Evolutionary conservation across 2,888 invertebrate species (phyloP), one percentile per base, ranked within the genome.

Genomic region (Caenorhabditis sp.): DNA sequence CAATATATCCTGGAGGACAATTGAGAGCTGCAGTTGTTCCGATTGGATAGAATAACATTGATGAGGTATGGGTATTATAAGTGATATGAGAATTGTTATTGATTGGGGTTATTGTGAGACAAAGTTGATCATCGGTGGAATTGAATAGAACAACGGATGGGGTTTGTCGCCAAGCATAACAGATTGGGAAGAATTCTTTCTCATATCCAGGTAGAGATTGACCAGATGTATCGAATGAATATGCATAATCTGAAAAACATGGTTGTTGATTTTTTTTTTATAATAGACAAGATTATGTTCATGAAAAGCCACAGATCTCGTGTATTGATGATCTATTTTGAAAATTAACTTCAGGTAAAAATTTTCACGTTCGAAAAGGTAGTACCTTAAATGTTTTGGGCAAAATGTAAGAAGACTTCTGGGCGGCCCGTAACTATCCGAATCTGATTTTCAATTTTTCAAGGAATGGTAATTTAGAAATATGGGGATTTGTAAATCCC

Each of bases 1-100:
- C 21, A 3, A 61, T 63, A 1, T 27, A 78, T 50, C 81, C 82
- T 17, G 57, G 57, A 43, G 69, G 61, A 67, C 84, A 84, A 12
- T 70, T 56, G 0, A 84, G 63, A 0, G 64, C 69, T 0, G 78
- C 83, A 4, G 80, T 76, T 10, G 83, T 74, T 17, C 83, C 84
- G n/a, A 79, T 59, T 1, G 78, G 43, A 43, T 43, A 43, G 17
- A 43, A 43, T 43, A 43, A 14, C 17, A 17, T 10, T 10, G 43
- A 17, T 10, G 43, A 14, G 7, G 43, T 43, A 17, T 43, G 7
- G 43, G 43, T 43, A 14, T 43, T 43, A 17, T 43, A 43, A 3
- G 17, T 7, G 43, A 43, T 43, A 14, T 43, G 43, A 17, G 43
- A 43, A 43, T 43, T 43, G 43, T 43, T 56, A 25, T 60, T 50